Evolutionary conservation across 1,140 invertebrate species (phyloP).

Genomic region (Choristoneura fumiferana): DNA sequence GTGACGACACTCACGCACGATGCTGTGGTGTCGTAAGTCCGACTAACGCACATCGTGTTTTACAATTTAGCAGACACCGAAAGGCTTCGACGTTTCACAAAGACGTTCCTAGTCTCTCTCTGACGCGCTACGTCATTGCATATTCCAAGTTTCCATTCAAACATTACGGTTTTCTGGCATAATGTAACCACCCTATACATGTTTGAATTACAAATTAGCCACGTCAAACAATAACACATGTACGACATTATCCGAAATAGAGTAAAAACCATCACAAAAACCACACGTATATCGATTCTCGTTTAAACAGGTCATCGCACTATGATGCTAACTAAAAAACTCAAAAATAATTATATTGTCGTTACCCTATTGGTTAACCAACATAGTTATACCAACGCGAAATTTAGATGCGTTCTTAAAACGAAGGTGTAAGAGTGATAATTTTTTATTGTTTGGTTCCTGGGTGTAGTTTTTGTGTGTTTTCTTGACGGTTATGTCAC

Average conservation of each 20-base stretch:
- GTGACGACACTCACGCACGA: too few relatives aligned
- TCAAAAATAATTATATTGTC: slow-evolving; percentile 13
- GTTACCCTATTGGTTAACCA: slow-evolving; percentile 13
- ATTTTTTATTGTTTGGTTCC: background rate
- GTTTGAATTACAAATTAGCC: slow-evolving; percentile 11
- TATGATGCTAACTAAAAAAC: slow-evolving; percentile 4
- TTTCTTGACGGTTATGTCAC: slow-evolving; percentile 16
- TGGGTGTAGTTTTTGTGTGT: background rate
- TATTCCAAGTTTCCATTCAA: too few relatives aligned
- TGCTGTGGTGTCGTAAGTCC: too few relatives aligned
- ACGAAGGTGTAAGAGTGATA: background rate
- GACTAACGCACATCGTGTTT: too few relatives aligned
- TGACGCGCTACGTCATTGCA: too few relatives aligned
- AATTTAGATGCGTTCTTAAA: background rate
- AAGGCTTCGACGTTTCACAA: too few relatives aligned
- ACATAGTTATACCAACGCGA: background rate
- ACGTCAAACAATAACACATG: slow-evolving; percentile 17
- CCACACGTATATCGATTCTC: slow-evolving; percentile 3
- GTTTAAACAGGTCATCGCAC: slow-evolving; percentile 3
- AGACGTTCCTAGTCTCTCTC: too few relatives aligned
- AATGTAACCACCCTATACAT: background rate
- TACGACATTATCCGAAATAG: slow-evolving; percentile 10
- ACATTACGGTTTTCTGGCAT: background rate
- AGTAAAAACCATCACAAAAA: slow-evolving; percentile 16
- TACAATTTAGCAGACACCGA: too few relatives aligned